Conservation (phyloP, 2,888 invertebrate species). For the Trachelus troglodyta region DNA sequence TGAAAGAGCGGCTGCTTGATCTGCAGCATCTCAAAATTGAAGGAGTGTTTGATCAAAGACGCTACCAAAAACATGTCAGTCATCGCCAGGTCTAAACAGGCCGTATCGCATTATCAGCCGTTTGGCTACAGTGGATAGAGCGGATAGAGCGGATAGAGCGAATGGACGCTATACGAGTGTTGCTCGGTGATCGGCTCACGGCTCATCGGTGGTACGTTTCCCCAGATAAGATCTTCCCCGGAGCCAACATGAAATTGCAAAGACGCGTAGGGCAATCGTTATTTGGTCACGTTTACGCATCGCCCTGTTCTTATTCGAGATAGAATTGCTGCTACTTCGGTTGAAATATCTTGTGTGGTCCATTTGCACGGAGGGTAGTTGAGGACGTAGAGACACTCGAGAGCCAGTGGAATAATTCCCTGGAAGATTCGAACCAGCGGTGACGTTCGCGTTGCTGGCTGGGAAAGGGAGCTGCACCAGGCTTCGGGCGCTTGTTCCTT, state of each 20-base stretch:
- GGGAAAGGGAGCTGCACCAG: neutral
- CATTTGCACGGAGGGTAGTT: neutral
- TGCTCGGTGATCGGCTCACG: neutral
- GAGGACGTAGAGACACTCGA: no score
- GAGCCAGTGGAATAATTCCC: no score
- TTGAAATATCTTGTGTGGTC: no score
- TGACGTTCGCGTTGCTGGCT: neutral
- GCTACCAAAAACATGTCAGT: neutral
- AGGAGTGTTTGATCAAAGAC: constrained; percentile 2
- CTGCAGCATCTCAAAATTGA: constrained; percentile 5
- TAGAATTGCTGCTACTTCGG: no score
- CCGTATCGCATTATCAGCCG: neutral
- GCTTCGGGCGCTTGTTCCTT: neutral
- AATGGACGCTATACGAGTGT: neutral
- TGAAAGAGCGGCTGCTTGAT: constrained; percentile 6
- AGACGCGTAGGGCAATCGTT: no score
- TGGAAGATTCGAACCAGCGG: neutral
- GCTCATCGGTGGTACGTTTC: no score
- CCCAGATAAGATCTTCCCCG: neutral
- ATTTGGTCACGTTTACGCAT: no score
- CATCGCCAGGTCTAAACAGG: neutral
- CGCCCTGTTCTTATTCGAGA: no score
- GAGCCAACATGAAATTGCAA: no score
- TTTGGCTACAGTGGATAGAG: neutral
- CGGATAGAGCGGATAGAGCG: no score